Conservation (phyloP, 2,797 vertebrate genomes). For the Gymnocypris eckloni region DNA sequence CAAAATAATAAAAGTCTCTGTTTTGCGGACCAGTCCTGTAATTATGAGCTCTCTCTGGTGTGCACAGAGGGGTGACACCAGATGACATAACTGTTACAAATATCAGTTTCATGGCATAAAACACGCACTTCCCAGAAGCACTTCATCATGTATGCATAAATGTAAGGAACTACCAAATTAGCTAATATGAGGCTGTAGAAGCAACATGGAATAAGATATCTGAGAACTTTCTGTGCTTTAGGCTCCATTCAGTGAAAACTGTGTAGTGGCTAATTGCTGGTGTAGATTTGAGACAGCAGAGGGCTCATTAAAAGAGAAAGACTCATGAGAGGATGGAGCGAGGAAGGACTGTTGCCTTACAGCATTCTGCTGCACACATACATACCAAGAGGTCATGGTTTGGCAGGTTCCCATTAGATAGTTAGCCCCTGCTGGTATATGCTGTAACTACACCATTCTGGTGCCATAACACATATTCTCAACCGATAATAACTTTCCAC, state of each 20-base stretch:
- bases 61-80: neutral
- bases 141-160: neutral
- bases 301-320: constrained; percentile 30
- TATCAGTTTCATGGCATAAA: constrained; percentile 12
- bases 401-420: neutral
- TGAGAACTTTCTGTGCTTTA: constrained; percentile 20
- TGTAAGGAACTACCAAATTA: neutral
- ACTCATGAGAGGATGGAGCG: neutral
- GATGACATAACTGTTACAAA: neutral
- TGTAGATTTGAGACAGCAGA: constrained; percentile 41
- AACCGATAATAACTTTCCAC: neutral
- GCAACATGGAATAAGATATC: neutral
- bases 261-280: constrained; percentile 40
- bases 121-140: neutral
- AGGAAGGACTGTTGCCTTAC: neutral
- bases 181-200: neutral
- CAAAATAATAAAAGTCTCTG: neutral
- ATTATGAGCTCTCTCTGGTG: constrained; percentile 1
- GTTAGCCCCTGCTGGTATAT: constrained; percentile 3
- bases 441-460: neutral
- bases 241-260: constrained; percentile 12
- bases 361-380: neutral
- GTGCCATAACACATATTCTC: neutral
- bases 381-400: neutral
- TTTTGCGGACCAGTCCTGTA: neutral